Evolutionary conservation across 2,797 vertebrate genomes (phyloP), one percentile per base, ranked within the genome.

Genomic region (Chelon auratus): DNA sequence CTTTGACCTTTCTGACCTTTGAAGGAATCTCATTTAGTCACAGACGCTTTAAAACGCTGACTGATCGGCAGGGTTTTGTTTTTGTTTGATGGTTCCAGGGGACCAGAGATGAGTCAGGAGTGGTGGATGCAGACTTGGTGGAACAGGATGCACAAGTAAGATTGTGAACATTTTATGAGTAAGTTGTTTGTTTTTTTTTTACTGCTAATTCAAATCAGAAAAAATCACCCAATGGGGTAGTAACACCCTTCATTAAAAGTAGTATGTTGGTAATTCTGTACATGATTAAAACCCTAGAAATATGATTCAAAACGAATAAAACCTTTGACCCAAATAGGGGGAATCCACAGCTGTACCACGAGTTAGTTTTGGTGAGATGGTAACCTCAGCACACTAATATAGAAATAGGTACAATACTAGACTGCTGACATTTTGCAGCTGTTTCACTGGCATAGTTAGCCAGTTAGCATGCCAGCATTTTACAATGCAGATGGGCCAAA

Each of bases 91-190:
- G 55, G 18, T 62, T 78, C 14, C 87, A 99, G 98, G 98, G 97
- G 45, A 95, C 94, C 90, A 95, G 98, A 85, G 98, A 99, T 77
- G 95, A 96, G 57, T 96, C 97, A 0, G 94, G 96, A 0, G 95
- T 97, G 24, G 97, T 98, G 75, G 95, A 97, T 0, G 95, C 95
- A 73, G 96, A 98, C 66, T 84, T 98, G 80, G 96, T 99, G 62
- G 92, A 95, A 53, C 94, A 98, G 82, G 98, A 99, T 58, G 96
- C 96, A 72, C 94, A 95, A 94, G 98, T 99, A 66, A 92, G 87
- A 64, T 24, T 62, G 10, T 58, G 1, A 68, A 50, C 5, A 30
- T 20, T 62, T 61, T 22, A 18, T 43, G 2, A 48, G 2, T 18
- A 48, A 57, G 4, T 33, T 0, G 42, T 42, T 47, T 26, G 67